Percentiles rank a stretch among this genome's conserved stretches.
Conservation (phyloP, 2,797 vertebrate genomes). For the Bryconaethiops microstoma region DNA sequence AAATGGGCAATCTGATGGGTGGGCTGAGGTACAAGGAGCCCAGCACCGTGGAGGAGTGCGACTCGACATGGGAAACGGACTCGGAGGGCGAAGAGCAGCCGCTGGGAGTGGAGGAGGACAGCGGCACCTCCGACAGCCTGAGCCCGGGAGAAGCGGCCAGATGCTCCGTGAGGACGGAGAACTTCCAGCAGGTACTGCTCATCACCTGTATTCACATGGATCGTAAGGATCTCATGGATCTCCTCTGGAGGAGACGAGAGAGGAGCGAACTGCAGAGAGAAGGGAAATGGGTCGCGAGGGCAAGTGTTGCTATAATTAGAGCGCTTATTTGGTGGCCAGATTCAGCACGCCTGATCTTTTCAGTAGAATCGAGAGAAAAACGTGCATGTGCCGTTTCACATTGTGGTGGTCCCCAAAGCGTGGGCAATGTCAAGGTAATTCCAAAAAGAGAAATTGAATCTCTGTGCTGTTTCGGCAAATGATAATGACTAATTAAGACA, state of each 20-base stretch:
- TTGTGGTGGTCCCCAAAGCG: background rate
- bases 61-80: constrained; percentile 96
- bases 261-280: background rate
- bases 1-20: constrained; percentile 92
- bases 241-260: constrained; percentile 2
- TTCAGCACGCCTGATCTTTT: background rate
- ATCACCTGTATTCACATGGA: too few relatives aligned
- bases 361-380: background rate
- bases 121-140: constrained; percentile 70
- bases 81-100: constrained; percentile 82
- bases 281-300: background rate
- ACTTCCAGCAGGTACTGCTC: constrained; percentile 62
- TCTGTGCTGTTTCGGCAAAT: background rate
- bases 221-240: background rate
- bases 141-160: constrained; percentile 67
- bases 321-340: background rate
- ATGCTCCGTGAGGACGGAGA: constrained; percentile 63
- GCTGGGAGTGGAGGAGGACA: constrained; percentile 67
- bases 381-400: background rate
- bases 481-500: background rate
- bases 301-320: constrained; percentile 4
- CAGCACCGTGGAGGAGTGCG: constrained; percentile 94
- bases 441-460: background rate
- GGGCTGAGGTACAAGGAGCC: constrained; percentile 91
- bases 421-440: constrained; percentile 27